A percentile compares a stretch with the other conserved stretches of the same genome.
Evolutionary conservation across 1,140 invertebrate species (phyloP).

Genomic region (Phthorimaea operculella): DNA sequence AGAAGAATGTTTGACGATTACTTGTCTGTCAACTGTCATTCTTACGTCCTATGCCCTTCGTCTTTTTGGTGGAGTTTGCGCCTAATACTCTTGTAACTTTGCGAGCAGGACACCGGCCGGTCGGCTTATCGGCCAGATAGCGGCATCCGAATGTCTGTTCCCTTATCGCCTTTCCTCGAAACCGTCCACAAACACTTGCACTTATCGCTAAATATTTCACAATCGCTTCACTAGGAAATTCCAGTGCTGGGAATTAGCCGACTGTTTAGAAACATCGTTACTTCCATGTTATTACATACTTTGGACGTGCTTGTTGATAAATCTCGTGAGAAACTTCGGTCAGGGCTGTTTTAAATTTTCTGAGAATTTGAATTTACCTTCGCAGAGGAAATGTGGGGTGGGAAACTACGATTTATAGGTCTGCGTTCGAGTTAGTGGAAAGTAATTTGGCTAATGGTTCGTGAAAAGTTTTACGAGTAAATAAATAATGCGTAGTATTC

Average conservation of each 20-base stretch:
- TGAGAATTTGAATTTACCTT: background rate
- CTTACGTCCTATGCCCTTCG: too few species aligned
- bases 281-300: constrained; percentile 1
- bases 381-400: too few species aligned
- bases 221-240: constrained; percentile 20
- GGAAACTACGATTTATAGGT: too few species aligned
- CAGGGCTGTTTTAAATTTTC: background rate
- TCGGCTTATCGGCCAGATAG: constrained; percentile 31
- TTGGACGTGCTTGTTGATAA: background rate
- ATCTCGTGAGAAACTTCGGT: background rate
- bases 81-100: background rate
- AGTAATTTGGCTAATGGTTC: constrained; percentile 1
- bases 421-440: background rate
- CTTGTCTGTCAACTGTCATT: too few species aligned
- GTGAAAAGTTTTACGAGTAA: background rate
- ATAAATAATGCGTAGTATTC: constrained; percentile 6
- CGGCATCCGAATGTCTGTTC: constrained; percentile 45
- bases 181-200: constrained; percentile 43
- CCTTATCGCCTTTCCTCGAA: constrained; percentile 60
- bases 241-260: constrained; percentile 5
- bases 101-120: background rate
- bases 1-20: too few species aligned
- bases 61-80: too few species aligned
- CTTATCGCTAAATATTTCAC: constrained; percentile 55
- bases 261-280: background rate